These are phyloP conservation scores for Fringilla coelebs DNA, from an alignment of 2,797 vertebrate species.

Conservation along the genomic window DNA sequence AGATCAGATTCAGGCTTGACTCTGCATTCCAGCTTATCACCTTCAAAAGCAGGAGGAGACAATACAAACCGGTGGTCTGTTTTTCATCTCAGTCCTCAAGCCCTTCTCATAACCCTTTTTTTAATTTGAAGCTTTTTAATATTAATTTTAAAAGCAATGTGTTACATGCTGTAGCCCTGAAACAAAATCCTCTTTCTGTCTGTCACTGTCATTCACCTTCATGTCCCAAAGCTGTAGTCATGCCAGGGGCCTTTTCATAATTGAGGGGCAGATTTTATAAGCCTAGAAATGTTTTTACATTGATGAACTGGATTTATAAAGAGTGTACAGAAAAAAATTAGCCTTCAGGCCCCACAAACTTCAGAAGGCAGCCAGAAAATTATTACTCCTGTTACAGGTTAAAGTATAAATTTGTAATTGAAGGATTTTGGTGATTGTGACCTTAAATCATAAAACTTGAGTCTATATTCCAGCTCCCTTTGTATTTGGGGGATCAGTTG, in stretches of 20 bases:
- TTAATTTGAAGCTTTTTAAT: neutral
- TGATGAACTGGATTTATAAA: neutral
- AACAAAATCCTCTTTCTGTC: neutral
- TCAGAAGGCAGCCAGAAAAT: neutral
- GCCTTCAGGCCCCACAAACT: neutral
- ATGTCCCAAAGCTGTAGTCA: neutral
- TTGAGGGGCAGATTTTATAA: neutral
- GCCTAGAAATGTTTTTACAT: neutral
- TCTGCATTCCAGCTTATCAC: neutral
- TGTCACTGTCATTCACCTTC: neutral
- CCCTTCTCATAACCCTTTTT: neutral
- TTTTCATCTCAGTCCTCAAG: neutral
- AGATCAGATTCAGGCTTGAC: neutral
- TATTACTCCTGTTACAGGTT: neutral
- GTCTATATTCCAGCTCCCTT: neutral
- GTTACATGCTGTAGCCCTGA: neutral
- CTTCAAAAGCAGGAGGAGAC: neutral
- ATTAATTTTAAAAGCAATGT: neutral
- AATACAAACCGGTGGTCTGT: neutral
- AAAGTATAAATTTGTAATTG: neutral
- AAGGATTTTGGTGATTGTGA: neutral
- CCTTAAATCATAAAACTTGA: neutral
- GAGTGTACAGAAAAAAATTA: neutral
- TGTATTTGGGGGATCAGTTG: neutral
- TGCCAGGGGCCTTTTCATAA: neutral